Percentiles rank a stretch among this genome's conserved stretches.
phyloP scores from a whole-genome alignment of 2,797 vertebrate genomes.

The Intellagama lesueurii region DNA sequence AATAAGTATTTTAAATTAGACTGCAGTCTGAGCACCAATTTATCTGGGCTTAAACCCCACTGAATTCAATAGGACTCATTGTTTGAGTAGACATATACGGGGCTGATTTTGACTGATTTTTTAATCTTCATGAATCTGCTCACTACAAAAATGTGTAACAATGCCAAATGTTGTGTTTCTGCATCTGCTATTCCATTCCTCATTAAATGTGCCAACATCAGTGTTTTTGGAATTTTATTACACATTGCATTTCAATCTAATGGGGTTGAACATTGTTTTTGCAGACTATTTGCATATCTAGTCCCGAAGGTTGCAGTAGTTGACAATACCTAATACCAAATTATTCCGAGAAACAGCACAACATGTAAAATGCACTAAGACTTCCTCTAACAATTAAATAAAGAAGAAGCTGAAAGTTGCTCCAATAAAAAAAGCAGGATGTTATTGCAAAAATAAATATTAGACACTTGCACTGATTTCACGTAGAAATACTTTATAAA shows the following conservation, averaged over 20 bases:
- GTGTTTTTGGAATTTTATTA: background rate
- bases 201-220: too few relatives aligned
- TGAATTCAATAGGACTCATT: background rate
- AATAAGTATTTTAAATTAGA: background rate
- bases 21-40: background rate
- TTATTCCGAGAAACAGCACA: background rate
- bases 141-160: background rate
- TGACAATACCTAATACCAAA: background rate
- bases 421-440: background rate
- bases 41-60: background rate
- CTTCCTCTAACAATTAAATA: background rate
- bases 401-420: background rate
- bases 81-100: background rate
- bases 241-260: background rate
- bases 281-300: background rate
- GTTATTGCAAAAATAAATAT: too few relatives aligned
- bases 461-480: too few relatives aligned
- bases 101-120: background rate
- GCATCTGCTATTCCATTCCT: background rate
- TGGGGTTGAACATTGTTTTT: background rate
- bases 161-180: background rate
- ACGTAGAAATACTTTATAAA: too few relatives aligned
- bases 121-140: background rate
- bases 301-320: background rate
- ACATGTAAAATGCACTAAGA: background rate